Evolutionary conservation across 2,797 vertebrate genomes (phyloP).

Genomic region (Enteromius paludinosus): DNA sequence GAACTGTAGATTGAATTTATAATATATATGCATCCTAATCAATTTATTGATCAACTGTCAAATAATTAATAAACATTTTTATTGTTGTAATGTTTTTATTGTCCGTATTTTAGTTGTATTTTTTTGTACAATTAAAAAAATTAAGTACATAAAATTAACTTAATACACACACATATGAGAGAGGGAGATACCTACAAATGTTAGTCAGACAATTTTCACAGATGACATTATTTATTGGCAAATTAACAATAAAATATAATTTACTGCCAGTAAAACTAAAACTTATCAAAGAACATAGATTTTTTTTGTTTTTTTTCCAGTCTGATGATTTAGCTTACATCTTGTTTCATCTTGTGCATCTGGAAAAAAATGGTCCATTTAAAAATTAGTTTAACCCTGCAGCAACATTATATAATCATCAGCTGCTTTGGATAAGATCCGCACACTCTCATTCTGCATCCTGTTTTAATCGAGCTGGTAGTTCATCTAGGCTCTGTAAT

Average conservation of each 20-base stretch:
- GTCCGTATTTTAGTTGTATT: too few relatives aligned
- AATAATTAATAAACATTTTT: background rate
- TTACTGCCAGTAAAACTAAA: background rate
- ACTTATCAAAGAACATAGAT: background rate
- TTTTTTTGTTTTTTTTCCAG: background rate
- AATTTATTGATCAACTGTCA: background rate
- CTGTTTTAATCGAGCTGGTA: slow-evolving; percentile 70
- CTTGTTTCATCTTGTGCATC: background rate
- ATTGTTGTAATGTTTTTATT: too few relatives aligned
- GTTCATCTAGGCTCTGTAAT: slow-evolving; percentile 73
- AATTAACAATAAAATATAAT: background rate
- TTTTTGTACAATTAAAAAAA: too few relatives aligned
- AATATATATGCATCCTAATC: background rate
- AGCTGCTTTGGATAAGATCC: background rate
- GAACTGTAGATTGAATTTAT: background rate
- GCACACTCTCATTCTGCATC: slow-evolving; percentile 56
- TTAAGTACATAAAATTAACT: too few relatives aligned
- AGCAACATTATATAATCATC: background rate
- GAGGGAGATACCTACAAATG: background rate
- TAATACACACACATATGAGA: background rate
- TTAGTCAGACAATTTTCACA: background rate
- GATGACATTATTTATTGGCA: background rate
- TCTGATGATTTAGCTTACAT: background rate
- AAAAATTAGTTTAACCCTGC: background rate
- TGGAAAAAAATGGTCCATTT: background rate